These are phyloP conservation scores for Phenganax stokvisi DNA, from an alignment of 92 coral and sea anemone genomes.

Conservation along the genomic window DNA sequence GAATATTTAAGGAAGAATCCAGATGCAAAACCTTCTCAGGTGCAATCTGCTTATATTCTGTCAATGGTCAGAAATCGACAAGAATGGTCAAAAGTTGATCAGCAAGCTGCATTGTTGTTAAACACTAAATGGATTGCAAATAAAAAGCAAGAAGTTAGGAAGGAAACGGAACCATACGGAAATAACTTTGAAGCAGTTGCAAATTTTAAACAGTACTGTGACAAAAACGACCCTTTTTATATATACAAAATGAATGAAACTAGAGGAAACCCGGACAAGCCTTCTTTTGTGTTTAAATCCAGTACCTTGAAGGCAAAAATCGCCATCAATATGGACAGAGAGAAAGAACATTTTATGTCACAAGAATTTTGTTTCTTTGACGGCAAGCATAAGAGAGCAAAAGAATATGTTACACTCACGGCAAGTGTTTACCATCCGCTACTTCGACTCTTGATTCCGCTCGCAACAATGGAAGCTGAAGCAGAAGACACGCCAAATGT, in stretches of 20 bases:
- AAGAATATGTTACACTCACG: slow-evolving; percentile 45
- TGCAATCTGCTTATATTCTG: background rate
- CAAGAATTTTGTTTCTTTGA: slow-evolving; percentile 48
- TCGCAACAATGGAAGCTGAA: slow-evolving; percentile 45
- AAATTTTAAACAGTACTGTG: slow-evolving; percentile 42
- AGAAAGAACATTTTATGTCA: slow-evolving; percentile 27
- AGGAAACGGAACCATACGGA: slow-evolving; percentile 30
- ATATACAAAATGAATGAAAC: slow-evolving; percentile 6
- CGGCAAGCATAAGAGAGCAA: slow-evolving; percentile 42
- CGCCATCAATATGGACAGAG: slow-evolving; percentile 35
- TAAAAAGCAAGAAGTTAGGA: slow-evolving; percentile 35
- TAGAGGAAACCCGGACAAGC: slow-evolving; percentile 37
- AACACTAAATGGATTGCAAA: slow-evolving; percentile 10
- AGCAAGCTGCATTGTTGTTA: slow-evolving; percentile 32
- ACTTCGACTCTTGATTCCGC: slow-evolving; percentile 32
- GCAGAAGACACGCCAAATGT: slow-evolving; percentile 22
- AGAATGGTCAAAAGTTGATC: slow-evolving; percentile 44
- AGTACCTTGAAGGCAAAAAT: slow-evolving; percentile 29
- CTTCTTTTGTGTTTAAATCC: slow-evolving; percentile 36
- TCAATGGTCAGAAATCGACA: slow-evolving; percentile 38
- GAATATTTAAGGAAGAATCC: slow-evolving; percentile 10
- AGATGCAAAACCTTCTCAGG: background rate
- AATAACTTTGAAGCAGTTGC: slow-evolving; percentile 53
- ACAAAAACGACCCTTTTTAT: background rate
- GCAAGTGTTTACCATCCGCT: slow-evolving; percentile 46